Conservation (phyloP, 2,888 invertebrate species). For the Cyaniris semiargus region DNA sequence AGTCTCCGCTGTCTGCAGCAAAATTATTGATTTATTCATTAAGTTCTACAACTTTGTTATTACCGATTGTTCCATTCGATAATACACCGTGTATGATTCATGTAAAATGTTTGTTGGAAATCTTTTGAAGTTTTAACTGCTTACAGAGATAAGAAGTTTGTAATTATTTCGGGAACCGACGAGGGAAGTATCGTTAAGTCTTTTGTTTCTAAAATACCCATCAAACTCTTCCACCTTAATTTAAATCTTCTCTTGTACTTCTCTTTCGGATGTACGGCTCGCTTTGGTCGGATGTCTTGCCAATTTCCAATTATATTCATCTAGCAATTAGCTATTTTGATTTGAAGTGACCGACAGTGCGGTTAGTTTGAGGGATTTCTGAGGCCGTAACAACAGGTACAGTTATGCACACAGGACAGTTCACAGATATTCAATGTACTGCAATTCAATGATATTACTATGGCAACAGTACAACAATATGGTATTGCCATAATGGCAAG, state of each 20-base stretch:
- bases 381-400: neutral
- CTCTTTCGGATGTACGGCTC: too few species aligned
- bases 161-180: neutral
- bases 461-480: neutral
- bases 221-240: neutral
- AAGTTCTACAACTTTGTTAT: conserved; percentile 49
- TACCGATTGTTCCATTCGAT: conserved; percentile 20
- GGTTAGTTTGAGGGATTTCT: conserved; percentile 6
- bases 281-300: neutral
- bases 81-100: conserved; percentile 18
- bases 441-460: neutral
- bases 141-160: neutral
- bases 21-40: conserved; percentile 65
- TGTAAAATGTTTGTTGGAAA: conserved; percentile 6
- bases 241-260: too few species aligned
- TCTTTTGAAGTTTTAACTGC: conserved; percentile 15
- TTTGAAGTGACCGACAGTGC: neutral
- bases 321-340: neutral
- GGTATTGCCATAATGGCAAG: too few species aligned
- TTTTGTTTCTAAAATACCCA: neutral
- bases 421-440: neutral
- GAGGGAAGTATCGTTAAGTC: neutral
- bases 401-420: neutral
- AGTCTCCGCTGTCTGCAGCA: conserved; percentile 45
- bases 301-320: neutral